These are phyloP conservation scores for human DNA, from an alignment of 2,113 vertebrate species.

Conservation along the genomic window DNA sequence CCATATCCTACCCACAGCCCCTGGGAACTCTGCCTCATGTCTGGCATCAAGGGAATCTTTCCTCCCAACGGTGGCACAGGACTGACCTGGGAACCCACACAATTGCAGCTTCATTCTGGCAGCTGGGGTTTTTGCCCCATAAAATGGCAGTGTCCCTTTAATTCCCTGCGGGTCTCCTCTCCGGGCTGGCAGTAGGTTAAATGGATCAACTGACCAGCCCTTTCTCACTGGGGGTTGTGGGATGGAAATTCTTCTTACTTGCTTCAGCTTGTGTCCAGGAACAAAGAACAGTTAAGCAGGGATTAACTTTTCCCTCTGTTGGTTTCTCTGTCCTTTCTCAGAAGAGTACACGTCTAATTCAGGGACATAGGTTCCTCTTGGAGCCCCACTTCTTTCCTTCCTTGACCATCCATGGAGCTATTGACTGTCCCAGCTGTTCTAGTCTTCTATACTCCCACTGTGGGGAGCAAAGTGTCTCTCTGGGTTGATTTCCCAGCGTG, in stretches of 20 bases:
- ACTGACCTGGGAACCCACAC: not conserved
- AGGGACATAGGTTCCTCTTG: not conserved
- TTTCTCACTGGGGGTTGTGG: slow-evolving; percentile 45
- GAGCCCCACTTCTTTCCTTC: not conserved
- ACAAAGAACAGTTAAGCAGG: slow-evolving; percentile 60
- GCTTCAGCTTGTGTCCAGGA: slow-evolving; percentile 35
- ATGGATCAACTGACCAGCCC: slow-evolving; percentile 50
- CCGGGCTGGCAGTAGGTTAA: not conserved
- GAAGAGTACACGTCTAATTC: slow-evolving; percentile 46
- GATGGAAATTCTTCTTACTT: slow-evolving; percentile 55
- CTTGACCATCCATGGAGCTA: not conserved
- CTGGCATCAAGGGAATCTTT: not conserved
- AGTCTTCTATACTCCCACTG: not conserved
- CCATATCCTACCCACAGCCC: not conserved
- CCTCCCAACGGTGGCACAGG: not conserved
- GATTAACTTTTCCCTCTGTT: slow-evolving; percentile 52
- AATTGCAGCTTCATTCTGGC: not conserved
- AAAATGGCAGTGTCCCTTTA: slow-evolving; percentile 15
- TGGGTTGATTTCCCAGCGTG: not conserved
- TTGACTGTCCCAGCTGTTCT: not conserved
- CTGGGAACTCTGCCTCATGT: not conserved
- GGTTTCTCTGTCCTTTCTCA: slow-evolving; percentile 52
- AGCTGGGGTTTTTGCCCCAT: not conserved
- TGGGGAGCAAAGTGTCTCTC: not conserved
- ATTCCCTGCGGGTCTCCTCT: not conserved